Evolutionary conservation across 2,113 vertebrate genomes (phyloP).

Genomic region (Crotalus helleri): DNA sequence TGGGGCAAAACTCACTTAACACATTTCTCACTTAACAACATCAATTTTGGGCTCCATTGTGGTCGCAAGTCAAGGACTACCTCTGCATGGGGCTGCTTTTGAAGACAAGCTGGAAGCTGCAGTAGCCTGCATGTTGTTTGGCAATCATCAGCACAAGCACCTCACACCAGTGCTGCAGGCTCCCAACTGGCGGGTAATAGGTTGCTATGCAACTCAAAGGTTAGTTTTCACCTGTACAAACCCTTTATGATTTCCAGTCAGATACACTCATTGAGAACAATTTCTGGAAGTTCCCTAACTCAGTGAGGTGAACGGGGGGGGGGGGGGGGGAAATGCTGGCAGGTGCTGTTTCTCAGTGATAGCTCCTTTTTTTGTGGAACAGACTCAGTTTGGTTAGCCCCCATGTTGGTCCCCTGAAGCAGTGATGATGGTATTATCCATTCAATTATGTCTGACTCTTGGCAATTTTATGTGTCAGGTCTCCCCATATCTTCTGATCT

Average conservation of each 20-base stretch:
- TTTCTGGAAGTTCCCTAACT: background rate
- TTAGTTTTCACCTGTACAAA: background rate
- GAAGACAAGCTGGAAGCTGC: background rate
- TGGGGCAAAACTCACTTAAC: too few relatives aligned
- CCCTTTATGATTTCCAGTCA: background rate
- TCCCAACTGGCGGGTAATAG: background rate
- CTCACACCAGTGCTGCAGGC: background rate
- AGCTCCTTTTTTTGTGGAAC: background rate
- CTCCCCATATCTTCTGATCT: background rate
- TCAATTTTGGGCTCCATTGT: too few relatives aligned
- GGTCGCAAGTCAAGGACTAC: too few relatives aligned
- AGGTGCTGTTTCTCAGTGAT: background rate
- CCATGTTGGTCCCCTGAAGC: background rate
- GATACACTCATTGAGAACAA: background rate
- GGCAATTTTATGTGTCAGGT: background rate
- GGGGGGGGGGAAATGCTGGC: background rate
- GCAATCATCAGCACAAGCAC: background rate
- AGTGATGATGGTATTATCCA: background rate
- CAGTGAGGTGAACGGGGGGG: background rate
- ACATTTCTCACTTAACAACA: too few relatives aligned
- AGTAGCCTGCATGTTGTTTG: background rate
- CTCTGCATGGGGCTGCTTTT: background rate
- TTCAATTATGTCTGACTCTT: background rate
- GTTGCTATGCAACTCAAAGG: background rate
- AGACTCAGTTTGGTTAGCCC: background rate